Conservation (phyloP, 2,888 invertebrate genomes). For the Drosophila birchii region DNA sequence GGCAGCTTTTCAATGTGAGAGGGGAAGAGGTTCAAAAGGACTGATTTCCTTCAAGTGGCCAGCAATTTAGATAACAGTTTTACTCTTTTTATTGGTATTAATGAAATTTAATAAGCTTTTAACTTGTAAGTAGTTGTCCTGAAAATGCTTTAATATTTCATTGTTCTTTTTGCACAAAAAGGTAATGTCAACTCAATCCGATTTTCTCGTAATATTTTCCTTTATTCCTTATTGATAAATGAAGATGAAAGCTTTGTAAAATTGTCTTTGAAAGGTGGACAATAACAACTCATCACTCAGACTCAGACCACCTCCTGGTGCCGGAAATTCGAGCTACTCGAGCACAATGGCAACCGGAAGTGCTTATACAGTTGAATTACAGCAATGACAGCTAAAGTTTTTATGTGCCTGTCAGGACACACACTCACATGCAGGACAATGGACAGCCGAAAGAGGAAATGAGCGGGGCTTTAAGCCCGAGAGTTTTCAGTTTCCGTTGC, state of each 20-base stretch:
- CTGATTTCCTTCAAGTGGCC: constrained; percentile 26
- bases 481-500: constrained; percentile 44
- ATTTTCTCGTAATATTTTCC: neutral
- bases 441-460: constrained; percentile 36
- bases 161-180: too few species aligned
- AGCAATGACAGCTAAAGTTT: constrained; percentile 57
- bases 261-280: constrained; percentile 7
- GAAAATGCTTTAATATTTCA: neutral
- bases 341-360: constrained; percentile 63
- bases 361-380: constrained; percentile 66
- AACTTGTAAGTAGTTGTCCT: too few species aligned
- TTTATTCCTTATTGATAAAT: neutral
- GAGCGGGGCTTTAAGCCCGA: constrained; percentile 23
- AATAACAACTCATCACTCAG: neutral
- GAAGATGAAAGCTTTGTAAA: constrained; percentile 4
- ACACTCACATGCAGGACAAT: neutral
- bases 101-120: neutral
- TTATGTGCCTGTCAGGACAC: constrained; percentile 48
- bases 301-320: constrained; percentile 26
- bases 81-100: neutral
- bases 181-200: neutral
- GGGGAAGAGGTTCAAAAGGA: constrained; percentile 21
- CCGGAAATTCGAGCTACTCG: constrained; percentile 68
- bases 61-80: constrained; percentile 33
- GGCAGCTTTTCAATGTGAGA: neutral